Base-by-base conservation (phyloP, 2,888 invertebrate species). In the Onchidella celtica region DNA sequence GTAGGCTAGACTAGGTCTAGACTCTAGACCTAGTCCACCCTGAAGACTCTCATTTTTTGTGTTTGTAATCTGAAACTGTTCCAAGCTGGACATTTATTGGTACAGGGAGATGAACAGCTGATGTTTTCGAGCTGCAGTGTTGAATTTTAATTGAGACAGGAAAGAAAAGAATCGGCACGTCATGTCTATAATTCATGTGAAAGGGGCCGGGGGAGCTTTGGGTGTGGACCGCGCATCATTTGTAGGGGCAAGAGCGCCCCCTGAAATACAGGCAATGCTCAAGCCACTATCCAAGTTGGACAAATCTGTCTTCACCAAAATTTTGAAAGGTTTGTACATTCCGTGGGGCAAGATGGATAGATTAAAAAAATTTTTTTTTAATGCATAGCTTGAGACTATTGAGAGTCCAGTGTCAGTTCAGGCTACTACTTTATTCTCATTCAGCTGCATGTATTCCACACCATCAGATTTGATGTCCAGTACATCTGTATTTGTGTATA, bases 161-260 rank as follows among this genome's bases (percentile, higher is more conserved):
- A n/a, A n/a, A n/a, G n/a, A n/a, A n/a, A n/a, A n/a, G n/a, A n/a
- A n/a, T n/a, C n/a, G n/a, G n/a, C n/a, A n/a, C n/a, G n/a, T n/a
- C 9, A 91, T 91, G 91, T 91, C 90, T 3, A 90, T 91, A 29
- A 85, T 90, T 29, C 90, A 91, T 86, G 90, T 90, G 9, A 89
- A 86, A 27, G 91, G 91, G 17, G 87, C 87, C 29, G 88, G 90
- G n/a, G 88, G 88, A 40, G 68, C 87, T 27, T 83, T 84, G 29
- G 87, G 83, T 11, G 79, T 87, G 36, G 92, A 92, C 82, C 85
- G 91, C 73, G 89, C 90, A 4, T 88, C 90, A 14, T 92, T 92
- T 83, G 88, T 89, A 81, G 92, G 92, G 14, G 86, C 83, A n/a
- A 84, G 90, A 69, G 76, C 89, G 40, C 91, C 91, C 29, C 79